Percentiles rank a stretch among this genome's conserved stretches.
These are phyloP conservation scores for Baryphthengus martii DNA, from an alignment of 2,113 vertebrate genomes.

Conservation along the genomic window DNA sequence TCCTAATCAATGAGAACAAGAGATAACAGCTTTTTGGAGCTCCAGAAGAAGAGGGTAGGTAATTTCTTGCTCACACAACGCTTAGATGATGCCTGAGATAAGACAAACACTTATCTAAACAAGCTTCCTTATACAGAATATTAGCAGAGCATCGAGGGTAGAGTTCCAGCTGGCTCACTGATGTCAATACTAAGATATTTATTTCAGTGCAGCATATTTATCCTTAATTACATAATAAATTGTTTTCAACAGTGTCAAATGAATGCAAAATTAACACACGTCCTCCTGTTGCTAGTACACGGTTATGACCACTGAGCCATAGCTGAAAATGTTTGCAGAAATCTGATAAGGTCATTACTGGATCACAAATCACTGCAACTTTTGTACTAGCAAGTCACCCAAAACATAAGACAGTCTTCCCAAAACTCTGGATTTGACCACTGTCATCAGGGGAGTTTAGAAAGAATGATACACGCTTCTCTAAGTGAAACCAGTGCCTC, in stretches of 20 bases:
- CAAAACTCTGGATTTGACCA: neutral
- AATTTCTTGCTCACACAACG: neutral
- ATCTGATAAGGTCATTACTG: neutral
- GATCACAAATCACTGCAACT: neutral
- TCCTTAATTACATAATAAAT: neutral
- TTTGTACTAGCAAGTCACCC: neutral
- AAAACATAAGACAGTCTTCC: neutral
- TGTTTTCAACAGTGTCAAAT: neutral
- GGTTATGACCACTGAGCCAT: neutral
- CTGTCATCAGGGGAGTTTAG: neutral
- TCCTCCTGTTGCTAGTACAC: neutral
- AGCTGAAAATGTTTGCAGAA: neutral
- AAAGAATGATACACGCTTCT: neutral
- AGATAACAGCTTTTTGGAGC: neutral
- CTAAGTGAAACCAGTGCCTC: neutral
- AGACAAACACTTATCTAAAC: neutral
- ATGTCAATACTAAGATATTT: neutral
- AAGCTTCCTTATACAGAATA: neutral
- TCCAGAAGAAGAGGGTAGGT: neutral
- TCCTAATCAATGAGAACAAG: neutral
- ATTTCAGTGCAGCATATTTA: neutral
- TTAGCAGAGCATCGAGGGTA: neutral
- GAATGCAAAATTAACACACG: neutral
- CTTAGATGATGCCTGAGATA: neutral
- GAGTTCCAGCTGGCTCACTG: neutral